Evolutionary conservation across 2,888 invertebrate genomes (phyloP), one percentile per base, ranked within the genome.

Genomic region (Eupsilia transversa): DNA sequence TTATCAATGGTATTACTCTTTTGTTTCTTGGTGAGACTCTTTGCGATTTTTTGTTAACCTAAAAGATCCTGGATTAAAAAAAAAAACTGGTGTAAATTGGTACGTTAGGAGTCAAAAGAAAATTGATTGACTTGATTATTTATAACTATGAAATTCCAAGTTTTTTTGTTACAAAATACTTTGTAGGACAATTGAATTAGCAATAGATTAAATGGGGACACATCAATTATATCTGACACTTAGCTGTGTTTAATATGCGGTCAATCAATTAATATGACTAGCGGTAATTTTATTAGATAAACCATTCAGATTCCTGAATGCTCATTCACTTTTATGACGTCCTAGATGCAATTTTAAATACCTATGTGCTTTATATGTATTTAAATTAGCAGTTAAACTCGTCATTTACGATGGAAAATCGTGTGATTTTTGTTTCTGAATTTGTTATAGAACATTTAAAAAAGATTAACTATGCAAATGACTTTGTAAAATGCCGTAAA

Each of bases 381-480:
- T 72, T 63, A 57, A 73, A 82, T 71, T 46, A 72, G 33, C 49
- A 71, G 6, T 74, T 30, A 78, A 82, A 56, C 43, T 49, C 17
- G 56, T 41, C 56, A 71, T 69, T 63, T 73, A 74, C n/a, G 35
- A 64, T 20, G 30, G 38, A 17, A 56, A 49, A n/a, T 33, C 14
- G 57, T 60, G 33, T 61, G 72, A 77, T 77, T 84, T 72, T 23
- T 56, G 49, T 68, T 72, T 68, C 68, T 14, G n/a, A 54, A 33
- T 69, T 46, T 56, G 5, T 61, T 35, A 70, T 3, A 23, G 33
- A 60, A 64, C 65, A 57, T 35, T 46, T 43, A 30, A 75, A 65
- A 49, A 23, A 41, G 5, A 80, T 72, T 71, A 69, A 35, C 38
- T 68, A 79, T 83, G 63, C 73, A 79, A 86, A 85, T n/a, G 66